Conservation (phyloP, 2,797 vertebrate species). For the Strix occidentalis region DNA sequence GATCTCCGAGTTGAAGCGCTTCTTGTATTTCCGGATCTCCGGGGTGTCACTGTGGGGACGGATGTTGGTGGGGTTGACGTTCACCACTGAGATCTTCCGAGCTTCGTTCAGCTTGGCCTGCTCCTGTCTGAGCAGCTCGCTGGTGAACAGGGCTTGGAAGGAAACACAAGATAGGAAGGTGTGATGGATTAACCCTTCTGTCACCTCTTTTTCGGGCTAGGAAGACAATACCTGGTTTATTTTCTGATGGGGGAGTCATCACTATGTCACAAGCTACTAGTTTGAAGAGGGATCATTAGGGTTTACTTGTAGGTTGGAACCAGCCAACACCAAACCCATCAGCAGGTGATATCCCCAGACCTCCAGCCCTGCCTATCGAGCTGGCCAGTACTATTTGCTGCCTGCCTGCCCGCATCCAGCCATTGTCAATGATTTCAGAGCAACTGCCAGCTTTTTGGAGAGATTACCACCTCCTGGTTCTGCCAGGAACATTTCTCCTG, state of each 20-base stretch:
- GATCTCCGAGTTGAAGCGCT: conserved; percentile 98
- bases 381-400: neutral
- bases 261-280: neutral
- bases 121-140: conserved; percentile 93
- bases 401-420: neutral
- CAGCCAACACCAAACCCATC: neutral
- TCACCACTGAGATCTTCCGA: conserved; percentile 96
- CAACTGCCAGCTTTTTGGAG: neutral
- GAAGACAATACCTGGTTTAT: neutral
- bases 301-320: neutral
- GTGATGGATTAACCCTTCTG: neutral
- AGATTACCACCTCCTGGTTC: neutral
- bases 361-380: neutral
- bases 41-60: conserved; percentile 97
- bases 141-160: conserved; percentile 88
- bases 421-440: neutral
- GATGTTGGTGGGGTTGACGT: conserved; percentile 99
- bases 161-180: neutral
- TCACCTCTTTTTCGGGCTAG: neutral
- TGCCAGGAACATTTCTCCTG: neutral
- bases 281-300: neutral
- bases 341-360: neutral
- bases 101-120: conserved; percentile 96
- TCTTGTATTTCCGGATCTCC: conserved; percentile 99
- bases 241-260: neutral